Evolutionary conservation across 2,797 vertebrate species (phyloP), one percentile per base, ranked within the genome.

Genomic region (Cirrhinus mrigala): DNA sequence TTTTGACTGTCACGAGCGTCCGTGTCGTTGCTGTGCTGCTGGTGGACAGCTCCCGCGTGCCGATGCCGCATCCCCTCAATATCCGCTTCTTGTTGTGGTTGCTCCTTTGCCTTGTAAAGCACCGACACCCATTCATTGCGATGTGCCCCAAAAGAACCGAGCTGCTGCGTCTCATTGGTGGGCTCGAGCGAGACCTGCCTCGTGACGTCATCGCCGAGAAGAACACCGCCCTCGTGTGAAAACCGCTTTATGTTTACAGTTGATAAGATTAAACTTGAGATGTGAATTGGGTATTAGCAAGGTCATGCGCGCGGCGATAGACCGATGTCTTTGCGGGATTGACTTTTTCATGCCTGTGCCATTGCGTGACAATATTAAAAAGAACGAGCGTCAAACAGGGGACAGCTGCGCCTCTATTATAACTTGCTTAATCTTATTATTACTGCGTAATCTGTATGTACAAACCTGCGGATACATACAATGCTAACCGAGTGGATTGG

Each of bases 141-240:
- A 93, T 92, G 93, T 85, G 92, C 93, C 94, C 94, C 93, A 92
- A 92, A 94, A 93, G 93, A 94, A 93, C 93, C 94, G 91, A 91
- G 92, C 90, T 90, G 92, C 89, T 92, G 93, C 88, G 92, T 94
- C 93, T 94, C 94, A 96, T 96, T 96, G 96, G 96, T 92, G 92
- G 94, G 89, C 92, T 92, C 91, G 91, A 93, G 90, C 92, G 93
- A 89, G 94, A 95, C 94, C 93, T 94, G 93, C 95, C 94, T 95
- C 94, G 92, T 94, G 92, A 95, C 94, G 94, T 95, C 94, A 94
- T 94, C 44, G 87, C 91, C 56, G 66, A 93, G 91, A 93, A 92
- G 92, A 93, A 94, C 93, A 87, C 94, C 95, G 93, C 92, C 94
- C 94, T 93, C 93, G 88, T 90, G 85, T 88, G 87, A 86, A 86